Percentiles rank a stretch among this genome's conserved stretches.
phyloP scores from a whole-genome alignment of 2,113 vertebrate species.

The Jacana jacana region DNA sequence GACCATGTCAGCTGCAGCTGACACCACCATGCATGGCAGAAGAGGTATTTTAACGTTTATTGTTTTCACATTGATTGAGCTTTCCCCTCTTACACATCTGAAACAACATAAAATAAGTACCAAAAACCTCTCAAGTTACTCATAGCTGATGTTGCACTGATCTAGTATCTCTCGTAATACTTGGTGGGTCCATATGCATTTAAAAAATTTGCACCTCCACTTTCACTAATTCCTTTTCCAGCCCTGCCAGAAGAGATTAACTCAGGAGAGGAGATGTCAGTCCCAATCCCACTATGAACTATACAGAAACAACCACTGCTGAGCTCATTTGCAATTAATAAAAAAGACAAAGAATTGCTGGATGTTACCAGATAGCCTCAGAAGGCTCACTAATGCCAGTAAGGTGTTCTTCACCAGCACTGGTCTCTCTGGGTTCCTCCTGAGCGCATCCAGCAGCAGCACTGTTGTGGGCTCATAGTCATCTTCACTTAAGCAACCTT shows the following conservation, averaged over 20 bases:
- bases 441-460: constrained; percentile 58
- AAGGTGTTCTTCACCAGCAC: constrained; percentile 65
- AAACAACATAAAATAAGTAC: neutral
- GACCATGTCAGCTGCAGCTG: neutral
- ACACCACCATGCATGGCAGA: neutral
- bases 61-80: neutral
- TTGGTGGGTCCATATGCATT: neutral
- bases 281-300: neutral
- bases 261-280: neutral
- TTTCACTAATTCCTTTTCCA: neutral
- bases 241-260: neutral
- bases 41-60: neutral
- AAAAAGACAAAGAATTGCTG: neutral
- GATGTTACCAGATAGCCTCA: constrained; percentile 71
- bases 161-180: neutral
- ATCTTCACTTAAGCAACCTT: constrained; percentile 66
- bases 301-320: neutral
- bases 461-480: constrained; percentile 40
- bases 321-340: neutral
- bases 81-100: neutral
- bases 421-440: constrained; percentile 15
- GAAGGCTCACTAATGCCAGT: constrained; percentile 70
- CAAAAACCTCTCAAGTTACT: neutral
- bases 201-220: neutral
- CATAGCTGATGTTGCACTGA: neutral